Evolutionary conservation across 2,888 invertebrate species (phyloP).

Genomic region (Patella caerulea): DNA sequence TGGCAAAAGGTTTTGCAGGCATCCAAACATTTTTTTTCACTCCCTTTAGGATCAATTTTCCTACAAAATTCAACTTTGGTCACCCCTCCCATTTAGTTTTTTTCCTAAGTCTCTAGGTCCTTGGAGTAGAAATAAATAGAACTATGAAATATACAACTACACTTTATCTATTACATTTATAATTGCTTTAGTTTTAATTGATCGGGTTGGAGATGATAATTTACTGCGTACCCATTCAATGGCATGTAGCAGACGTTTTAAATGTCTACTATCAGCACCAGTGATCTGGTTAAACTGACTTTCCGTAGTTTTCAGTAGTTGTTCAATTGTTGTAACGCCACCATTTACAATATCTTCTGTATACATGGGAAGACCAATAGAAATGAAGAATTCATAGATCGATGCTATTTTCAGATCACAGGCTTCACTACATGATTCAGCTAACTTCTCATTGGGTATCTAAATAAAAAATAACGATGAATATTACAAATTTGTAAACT

Average conservation of each 20-base stretch:
- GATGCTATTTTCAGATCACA: conserved; percentile 67
- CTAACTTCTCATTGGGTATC: conserved; percentile 68
- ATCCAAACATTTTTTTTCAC: no score
- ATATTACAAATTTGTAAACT: no score
- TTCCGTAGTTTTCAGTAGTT: conserved; percentile 54
- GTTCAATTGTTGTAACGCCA: conserved; percentile 54
- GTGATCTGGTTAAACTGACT: conserved; percentile 56
- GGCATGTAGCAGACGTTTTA: conserved; percentile 62
- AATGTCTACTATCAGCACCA: conserved; percentile 60
- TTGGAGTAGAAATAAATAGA: no score
- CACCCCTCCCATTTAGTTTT: no score
- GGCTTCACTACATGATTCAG: conserved; percentile 62
- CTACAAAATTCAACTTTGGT: no score
- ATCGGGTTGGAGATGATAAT: conserved; percentile 46
- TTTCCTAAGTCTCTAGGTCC: no score
- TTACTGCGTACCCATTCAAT: conserved; percentile 62
- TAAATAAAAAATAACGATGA: conserved; percentile 35
- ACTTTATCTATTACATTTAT: conserved; percentile 6
- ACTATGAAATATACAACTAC: neutral
- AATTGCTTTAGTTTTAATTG: conserved; percentile 10
- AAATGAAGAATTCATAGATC: conserved; percentile 67
- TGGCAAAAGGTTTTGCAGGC: no score
- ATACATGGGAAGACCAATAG: conserved; percentile 71
- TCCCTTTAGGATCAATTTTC: no score
- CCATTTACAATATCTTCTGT: conserved; percentile 40